Evolutionary conservation across 2,888 invertebrate genomes (phyloP).

Genomic region (Galerucella calmariensis): DNA sequence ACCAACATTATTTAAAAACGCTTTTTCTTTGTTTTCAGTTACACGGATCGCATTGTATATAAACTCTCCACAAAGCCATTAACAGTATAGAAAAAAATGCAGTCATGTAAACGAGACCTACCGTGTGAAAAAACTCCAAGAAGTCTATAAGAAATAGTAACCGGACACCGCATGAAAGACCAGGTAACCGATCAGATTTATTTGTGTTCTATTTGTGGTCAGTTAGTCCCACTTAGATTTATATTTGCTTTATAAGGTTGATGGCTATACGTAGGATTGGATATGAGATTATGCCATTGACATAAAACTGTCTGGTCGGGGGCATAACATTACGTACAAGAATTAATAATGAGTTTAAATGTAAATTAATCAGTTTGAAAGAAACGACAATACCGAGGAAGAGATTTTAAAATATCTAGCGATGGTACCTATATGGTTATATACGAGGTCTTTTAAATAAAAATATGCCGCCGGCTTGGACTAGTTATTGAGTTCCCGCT

Average conservation of each 20-base stretch:
- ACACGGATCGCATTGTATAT: not conserved
- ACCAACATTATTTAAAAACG: too few species aligned
- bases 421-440: not conserved
- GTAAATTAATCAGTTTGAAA: not conserved
- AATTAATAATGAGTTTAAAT: constrained; percentile 1
- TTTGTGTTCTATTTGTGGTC: constrained; percentile 22
- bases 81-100: constrained; percentile 8
- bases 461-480: too few species aligned
- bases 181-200: constrained; percentile 13
- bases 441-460: too few species aligned
- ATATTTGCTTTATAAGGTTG: constrained; percentile 18
- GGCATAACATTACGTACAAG: not conserved
- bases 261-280: not conserved
- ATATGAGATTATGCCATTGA: constrained; percentile 3
- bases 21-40: too few species aligned
- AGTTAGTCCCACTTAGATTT: constrained; percentile 12
- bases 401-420: not conserved
- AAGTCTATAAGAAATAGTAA: constrained; percentile 10
- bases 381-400: constrained; percentile 5
- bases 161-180: constrained; percentile 12
- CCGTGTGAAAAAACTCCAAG: constrained; percentile 13
- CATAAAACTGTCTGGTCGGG: not conserved
- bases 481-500: too few species aligned
- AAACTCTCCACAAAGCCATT: not conserved
- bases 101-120: constrained; percentile 9